A percentile compares a stretch with the other conserved stretches of the same genome.
phyloP scores from a whole-genome alignment of 2,797 vertebrate species.

The Brachymystax lenok region DNA sequence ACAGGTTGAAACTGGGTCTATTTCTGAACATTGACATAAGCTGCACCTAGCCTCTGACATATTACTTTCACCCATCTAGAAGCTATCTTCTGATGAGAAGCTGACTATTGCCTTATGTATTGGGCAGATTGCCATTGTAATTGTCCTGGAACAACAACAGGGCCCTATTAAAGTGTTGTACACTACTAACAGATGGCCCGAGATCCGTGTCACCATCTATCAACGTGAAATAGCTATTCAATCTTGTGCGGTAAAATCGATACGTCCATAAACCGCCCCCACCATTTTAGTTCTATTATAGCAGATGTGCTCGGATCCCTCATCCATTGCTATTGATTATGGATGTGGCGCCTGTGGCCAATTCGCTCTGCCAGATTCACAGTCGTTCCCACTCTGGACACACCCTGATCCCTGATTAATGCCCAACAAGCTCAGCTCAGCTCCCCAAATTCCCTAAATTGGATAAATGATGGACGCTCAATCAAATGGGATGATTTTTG shows the following conservation, averaged over 20 bases:
- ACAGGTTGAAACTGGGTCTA: neutral
- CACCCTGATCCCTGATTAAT: neutral
- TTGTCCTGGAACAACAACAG: no score
- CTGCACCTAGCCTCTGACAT: no score
- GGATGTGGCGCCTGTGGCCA: conserved; percentile 18
- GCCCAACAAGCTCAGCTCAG: neutral
- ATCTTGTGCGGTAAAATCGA: no score
- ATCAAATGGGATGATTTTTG: neutral
- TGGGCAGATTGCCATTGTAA: no score
- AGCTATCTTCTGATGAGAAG: no score
- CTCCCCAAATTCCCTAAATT: neutral
- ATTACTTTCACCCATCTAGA: no score
- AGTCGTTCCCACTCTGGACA: conserved; percentile 8
- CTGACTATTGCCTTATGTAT: no score
- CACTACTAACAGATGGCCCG: no score
- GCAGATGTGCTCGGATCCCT: conserved; percentile 13
- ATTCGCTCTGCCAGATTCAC: conserved; percentile 5
- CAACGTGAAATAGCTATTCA: no score
- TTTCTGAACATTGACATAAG: no score
- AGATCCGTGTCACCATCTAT: no score
- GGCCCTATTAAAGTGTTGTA: no score
- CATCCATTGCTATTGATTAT: conserved; percentile 16
- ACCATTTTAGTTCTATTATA: neutral
- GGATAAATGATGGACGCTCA: neutral
- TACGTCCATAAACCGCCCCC: neutral